Evolutionary conservation across 2,797 vertebrate species (phyloP).

Genomic region (Pseudochaenichthys georgianus): DNA sequence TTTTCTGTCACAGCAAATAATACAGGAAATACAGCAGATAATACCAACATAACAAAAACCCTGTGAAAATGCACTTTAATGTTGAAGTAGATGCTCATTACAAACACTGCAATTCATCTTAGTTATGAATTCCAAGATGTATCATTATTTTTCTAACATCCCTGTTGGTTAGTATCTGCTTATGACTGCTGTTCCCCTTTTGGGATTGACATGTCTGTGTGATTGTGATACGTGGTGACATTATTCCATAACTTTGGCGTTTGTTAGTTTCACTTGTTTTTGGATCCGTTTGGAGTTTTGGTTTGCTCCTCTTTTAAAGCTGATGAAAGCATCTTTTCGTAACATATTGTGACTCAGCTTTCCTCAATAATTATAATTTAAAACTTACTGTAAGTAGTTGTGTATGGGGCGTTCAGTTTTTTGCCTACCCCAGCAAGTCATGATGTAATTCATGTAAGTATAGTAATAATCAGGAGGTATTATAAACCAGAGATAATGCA

Average conservation of each 20-base stretch:
- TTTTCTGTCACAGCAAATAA: background rate
- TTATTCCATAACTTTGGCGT: background rate
- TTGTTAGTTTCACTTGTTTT: background rate
- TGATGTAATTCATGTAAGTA: constrained; percentile 25
- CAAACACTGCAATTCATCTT: background rate
- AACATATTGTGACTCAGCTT: constrained; percentile 1
- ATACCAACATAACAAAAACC: background rate
- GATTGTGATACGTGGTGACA: background rate
- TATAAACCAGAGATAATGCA: background rate
- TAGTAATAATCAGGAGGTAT: constrained; percentile 31
- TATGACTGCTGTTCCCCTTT: constrained; percentile 24
- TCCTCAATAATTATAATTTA: constrained; percentile 24
- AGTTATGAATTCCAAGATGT: background rate
- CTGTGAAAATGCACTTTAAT: background rate
- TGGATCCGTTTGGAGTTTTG: background rate
- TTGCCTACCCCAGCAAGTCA: background rate
- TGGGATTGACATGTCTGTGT: background rate
- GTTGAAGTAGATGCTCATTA: background rate
- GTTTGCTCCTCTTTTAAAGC: constrained; percentile 20
- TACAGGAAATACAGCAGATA: background rate
- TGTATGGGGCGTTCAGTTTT: background rate
- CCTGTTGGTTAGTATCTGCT: background rate
- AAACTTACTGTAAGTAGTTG: constrained; percentile 2
- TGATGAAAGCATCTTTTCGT: background rate
- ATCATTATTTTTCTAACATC: constrained; percentile 13